phyloP scores from a whole-genome alignment of 1,140 invertebrate genomes.

The Drosophila azteca region DNA sequence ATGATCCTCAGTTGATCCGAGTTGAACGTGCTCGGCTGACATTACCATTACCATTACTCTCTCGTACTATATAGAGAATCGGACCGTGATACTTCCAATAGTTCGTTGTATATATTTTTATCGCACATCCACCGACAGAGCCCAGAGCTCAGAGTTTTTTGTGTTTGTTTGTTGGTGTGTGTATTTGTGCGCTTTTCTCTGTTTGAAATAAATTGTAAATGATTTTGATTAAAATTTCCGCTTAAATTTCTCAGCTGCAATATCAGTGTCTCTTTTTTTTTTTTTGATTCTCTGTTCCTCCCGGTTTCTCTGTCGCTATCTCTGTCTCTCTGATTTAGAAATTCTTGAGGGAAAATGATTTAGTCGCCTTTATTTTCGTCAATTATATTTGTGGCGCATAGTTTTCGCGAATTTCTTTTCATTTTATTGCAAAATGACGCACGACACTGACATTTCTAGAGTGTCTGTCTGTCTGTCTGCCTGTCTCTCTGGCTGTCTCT shows the following conservation, averaged over 20 bases:
- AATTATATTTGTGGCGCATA: slow-evolving; percentile 39
- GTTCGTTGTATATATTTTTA: slow-evolving; percentile 55
- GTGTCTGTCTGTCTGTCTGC: background rate
- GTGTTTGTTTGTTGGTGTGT: slow-evolving; percentile 5
- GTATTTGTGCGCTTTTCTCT: slow-evolving; percentile 46
- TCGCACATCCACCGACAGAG: slow-evolving; percentile 19
- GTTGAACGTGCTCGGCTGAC: slow-evolving; percentile 76
- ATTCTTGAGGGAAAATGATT: slow-evolving; percentile 39
- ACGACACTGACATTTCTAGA: slow-evolving; percentile 12
- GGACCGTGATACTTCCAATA: slow-evolving; percentile 50
- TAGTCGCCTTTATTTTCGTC: slow-evolving; percentile 11
- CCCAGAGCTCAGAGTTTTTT: too few species aligned
- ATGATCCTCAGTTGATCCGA: slow-evolving; percentile 52
- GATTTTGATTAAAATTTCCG: slow-evolving; percentile 82
- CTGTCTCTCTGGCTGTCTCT: too few species aligned
- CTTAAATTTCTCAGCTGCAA: slow-evolving; percentile 64
- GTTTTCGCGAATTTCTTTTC: slow-evolving; percentile 15
- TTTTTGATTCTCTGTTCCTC: slow-evolving; percentile 3
- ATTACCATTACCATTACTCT: slow-evolving; percentile 47
- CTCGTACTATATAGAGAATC: slow-evolving; percentile 23
- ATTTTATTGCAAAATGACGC: slow-evolving; percentile 17
- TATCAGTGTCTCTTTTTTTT: slow-evolving; percentile 26
- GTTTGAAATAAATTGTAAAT: slow-evolving; percentile 82
- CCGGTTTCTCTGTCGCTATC: slow-evolving; percentile 15
- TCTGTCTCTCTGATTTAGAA: slow-evolving; percentile 23